These are phyloP conservation scores for Morinoia aosen DNA, from an alignment of 2,888 invertebrate genomes.

Conservation along the genomic window DNA sequence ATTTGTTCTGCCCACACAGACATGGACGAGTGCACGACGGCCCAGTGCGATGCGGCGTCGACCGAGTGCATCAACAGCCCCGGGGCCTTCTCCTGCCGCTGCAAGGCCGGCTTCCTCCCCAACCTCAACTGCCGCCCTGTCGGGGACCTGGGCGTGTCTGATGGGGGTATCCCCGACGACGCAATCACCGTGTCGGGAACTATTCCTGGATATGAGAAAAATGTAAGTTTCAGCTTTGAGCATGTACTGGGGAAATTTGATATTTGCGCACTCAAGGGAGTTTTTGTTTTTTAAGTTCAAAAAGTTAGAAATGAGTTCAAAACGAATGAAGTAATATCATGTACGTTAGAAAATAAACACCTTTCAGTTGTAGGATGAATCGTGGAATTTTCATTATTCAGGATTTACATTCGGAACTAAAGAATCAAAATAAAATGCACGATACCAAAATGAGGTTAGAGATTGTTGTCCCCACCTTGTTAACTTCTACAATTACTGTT, in stretches of 20 bases:
- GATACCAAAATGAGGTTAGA: too few species aligned
- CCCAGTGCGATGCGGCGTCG: constrained; percentile 90
- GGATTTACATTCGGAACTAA: too few species aligned
- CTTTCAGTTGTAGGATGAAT: too few species aligned
- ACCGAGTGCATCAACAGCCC: constrained; percentile 91
- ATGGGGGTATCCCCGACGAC: constrained; percentile 91
- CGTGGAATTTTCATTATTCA: too few species aligned
- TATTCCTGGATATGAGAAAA: constrained; percentile 86
- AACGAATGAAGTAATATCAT: not conserved
- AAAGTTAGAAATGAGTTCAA: not conserved
- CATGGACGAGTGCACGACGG: constrained; percentile 89
- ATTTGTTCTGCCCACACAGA: constrained; percentile 74
- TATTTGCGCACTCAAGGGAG: not conserved
- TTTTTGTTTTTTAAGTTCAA: not conserved
- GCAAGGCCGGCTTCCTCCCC: constrained; percentile 85
- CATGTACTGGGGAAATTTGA: not conserved
- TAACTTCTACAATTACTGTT: too few species aligned
- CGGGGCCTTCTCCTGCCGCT: constrained; percentile 88
- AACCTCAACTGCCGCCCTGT: constrained; percentile 91
- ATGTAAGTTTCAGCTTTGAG: constrained; percentile 74
- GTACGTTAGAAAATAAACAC: not conserved
- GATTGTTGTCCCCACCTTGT: too few species aligned
- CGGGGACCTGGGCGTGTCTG: constrained; percentile 88
- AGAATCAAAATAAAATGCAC: too few species aligned
- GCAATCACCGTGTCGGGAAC: constrained; percentile 87